Conservation (phyloP, 2,797 vertebrate genomes). For the Macropus fuliginosus region DNA sequence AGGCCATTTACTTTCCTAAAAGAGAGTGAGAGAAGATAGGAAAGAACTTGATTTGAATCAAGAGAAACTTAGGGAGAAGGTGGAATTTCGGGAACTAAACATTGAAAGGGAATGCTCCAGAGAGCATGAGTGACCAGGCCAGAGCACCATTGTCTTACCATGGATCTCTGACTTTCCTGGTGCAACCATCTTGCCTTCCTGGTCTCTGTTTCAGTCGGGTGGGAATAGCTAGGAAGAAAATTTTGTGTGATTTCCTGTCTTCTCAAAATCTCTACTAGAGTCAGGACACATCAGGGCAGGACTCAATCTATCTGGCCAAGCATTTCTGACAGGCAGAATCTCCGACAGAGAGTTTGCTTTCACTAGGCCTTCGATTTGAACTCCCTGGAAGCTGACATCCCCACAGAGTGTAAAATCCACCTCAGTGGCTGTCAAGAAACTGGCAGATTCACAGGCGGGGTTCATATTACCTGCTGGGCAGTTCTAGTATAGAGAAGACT, state of each 20-base stretch:
- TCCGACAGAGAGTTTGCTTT: constrained; percentile 76
- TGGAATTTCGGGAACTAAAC: constrained; percentile 16
- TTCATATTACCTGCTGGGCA: constrained; percentile 68
- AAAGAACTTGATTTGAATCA: neutral
- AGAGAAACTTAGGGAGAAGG: neutral
- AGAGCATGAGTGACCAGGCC: constrained; percentile 6
- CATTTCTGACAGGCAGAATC: constrained; percentile 79
- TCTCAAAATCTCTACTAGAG: constrained; percentile 72
- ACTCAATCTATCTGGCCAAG: constrained; percentile 69
- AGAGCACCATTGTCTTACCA: constrained; percentile 51
- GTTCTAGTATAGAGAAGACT: constrained; percentile 49
- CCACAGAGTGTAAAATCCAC: constrained; percentile 74
- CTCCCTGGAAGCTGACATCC: constrained; percentile 78
- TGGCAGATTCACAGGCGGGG: constrained; percentile 64
- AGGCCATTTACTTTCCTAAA: neutral
- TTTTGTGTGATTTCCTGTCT: constrained; percentile 62
- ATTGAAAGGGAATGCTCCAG: neutral
- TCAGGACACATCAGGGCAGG: constrained; percentile 59
- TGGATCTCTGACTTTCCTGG: constrained; percentile 45
- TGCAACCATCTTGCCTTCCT: constrained; percentile 53
- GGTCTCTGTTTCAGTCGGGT: constrained; percentile 49
- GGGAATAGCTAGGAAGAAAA: constrained; percentile 57
- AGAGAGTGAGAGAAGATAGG: neutral
- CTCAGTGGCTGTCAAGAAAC: constrained; percentile 72
- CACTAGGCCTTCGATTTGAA: constrained; percentile 74